Conservation (phyloP, 2,888 invertebrate species). For the Andrena dorsata region DNA sequence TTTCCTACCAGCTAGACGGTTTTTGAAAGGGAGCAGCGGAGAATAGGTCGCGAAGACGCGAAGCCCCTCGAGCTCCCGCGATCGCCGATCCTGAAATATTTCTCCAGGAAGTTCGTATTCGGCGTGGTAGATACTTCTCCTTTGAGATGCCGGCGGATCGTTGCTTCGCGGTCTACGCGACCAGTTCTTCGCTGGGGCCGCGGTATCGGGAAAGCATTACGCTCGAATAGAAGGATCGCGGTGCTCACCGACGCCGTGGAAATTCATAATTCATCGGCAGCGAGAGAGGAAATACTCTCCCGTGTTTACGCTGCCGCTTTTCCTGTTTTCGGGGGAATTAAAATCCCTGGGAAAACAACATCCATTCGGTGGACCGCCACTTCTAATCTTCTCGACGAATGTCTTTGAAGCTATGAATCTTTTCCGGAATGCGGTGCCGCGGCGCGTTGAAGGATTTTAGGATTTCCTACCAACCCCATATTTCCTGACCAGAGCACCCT, state of each 20-base stretch:
- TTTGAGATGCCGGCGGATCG: constrained; percentile 30
- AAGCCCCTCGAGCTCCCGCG: background rate
- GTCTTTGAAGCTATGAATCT: background rate
- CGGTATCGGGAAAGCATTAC: constrained; percentile 63
- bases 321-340: constrained; percentile 11
- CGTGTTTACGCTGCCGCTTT: constrained; percentile 20
- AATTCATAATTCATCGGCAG: constrained; percentile 55
- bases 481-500: no score
- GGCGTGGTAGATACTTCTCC: background rate
- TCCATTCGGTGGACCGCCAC: background rate
- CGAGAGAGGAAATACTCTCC: constrained; percentile 9
- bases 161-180: constrained; percentile 7
- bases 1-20: background rate
- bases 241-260: constrained; percentile 18
- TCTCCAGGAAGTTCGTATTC: constrained; percentile 16
- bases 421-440: background rate
- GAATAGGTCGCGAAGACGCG: constrained; percentile 4
- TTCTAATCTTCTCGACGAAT: background rate
- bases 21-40: background rate
- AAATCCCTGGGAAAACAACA: constrained; percentile 3
- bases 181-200: constrained; percentile 18
- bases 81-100: constrained; percentile 32
- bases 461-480: no score
- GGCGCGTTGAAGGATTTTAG: background rate
- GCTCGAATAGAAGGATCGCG: constrained; percentile 43